phyloP scores from a whole-genome alignment of 2,888 invertebrate genomes.

The Drosophila limbata region DNA sequence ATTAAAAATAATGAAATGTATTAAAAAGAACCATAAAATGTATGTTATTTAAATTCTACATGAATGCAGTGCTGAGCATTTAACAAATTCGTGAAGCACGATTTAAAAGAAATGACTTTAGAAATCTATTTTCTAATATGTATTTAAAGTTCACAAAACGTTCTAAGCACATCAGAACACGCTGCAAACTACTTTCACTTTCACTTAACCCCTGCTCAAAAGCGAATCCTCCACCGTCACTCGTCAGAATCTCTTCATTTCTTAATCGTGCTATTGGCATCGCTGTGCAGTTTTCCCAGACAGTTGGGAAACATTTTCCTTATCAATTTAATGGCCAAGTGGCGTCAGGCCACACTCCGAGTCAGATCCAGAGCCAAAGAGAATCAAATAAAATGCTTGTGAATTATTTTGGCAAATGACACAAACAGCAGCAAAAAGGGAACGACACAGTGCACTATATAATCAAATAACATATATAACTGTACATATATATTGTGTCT shows the following conservation, averaged over 20 bases:
- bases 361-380: constrained; percentile 19
- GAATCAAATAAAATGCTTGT: constrained; percentile 12
- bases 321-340: constrained; percentile 83
- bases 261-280: constrained; percentile 66
- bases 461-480: constrained; percentile 24
- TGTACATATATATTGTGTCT: neutral
- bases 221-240: neutral
- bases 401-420: constrained; percentile 57
- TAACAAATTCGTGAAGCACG: too few species aligned
- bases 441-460: constrained; percentile 56
- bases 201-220: neutral
- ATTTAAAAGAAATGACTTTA: neutral
- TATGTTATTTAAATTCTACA: neutral
- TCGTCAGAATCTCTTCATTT: constrained; percentile 8
- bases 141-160: neutral
- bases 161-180: neutral
- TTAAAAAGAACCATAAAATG: neutral
- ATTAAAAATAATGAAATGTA: too few species aligned
- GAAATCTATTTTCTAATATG: neutral
- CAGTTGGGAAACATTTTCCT: constrained; percentile 57
- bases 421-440: constrained; percentile 61
- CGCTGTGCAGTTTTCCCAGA: constrained; percentile 59
- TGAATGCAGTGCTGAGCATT: too few species aligned
- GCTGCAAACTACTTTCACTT: constrained; percentile 8
- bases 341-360: constrained; percentile 67